A percentile compares a stretch with the other conserved stretches of the same genome.
Evolutionary conservation across 2,113 vertebrate species (phyloP).

Genomic region (Daubentonia madagascariensis): DNA sequence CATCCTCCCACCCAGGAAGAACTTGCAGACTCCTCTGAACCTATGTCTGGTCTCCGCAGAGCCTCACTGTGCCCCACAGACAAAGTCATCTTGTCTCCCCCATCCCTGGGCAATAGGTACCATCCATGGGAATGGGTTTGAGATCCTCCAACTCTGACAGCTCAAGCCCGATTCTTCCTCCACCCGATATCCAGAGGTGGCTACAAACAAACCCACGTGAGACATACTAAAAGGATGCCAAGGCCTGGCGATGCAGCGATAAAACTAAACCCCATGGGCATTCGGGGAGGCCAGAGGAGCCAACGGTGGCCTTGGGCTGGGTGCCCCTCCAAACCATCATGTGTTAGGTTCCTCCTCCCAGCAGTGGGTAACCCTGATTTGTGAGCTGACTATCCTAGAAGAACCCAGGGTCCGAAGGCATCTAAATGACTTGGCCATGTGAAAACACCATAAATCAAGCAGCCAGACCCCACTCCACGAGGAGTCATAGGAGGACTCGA

Average conservation of each 20-base stretch:
- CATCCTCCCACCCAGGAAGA: neutral
- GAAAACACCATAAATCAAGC: neutral
- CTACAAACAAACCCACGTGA: neutral
- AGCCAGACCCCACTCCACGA: neutral
- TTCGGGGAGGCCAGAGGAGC: neutral
- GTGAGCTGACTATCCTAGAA: neutral
- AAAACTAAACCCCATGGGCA: neutral
- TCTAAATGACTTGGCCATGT: neutral
- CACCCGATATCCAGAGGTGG: neutral
- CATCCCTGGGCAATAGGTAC: rapidly evolving
- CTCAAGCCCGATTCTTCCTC: neutral
- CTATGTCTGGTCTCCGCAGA: neutral
- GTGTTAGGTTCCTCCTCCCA: neutral
- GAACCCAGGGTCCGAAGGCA: neutral
- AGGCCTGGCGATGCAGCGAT: neutral
- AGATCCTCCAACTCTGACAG: neutral
- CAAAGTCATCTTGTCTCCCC: neutral
- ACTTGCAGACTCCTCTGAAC: neutral
- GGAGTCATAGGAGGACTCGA: neutral
- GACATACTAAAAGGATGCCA: neutral
- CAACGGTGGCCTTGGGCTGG: neutral
- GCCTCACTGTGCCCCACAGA: rapidly evolving
- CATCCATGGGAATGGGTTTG: neutral
- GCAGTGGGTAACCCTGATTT: neutral
- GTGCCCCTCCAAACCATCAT: rapidly evolving